Conservation (phyloP, 2,797 vertebrate genomes). For the Periophthalmus magnuspinnatus region DNA sequence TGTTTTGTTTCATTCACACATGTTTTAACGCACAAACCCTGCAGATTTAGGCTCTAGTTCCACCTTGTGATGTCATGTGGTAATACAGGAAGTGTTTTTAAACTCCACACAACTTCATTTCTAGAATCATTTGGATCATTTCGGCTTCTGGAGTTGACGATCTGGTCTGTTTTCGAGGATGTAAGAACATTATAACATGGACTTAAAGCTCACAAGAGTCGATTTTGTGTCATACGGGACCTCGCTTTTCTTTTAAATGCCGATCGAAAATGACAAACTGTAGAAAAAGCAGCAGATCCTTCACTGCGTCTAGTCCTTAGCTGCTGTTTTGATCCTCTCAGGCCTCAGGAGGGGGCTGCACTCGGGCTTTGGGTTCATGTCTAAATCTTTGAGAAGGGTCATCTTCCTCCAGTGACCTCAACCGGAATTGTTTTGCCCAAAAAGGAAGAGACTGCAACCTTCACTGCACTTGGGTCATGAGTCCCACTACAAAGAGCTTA, state of each 20-base stretch:
- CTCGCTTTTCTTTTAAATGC: constrained; percentile 27
- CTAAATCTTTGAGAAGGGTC: constrained; percentile 57
- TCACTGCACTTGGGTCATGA: constrained; percentile 65
- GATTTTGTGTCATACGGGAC: too few relatives aligned
- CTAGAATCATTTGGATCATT: too few relatives aligned
- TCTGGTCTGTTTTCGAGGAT: too few relatives aligned
- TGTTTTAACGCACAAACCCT: too few relatives aligned
- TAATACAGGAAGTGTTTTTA: too few relatives aligned
- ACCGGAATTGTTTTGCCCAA: constrained; percentile 60
- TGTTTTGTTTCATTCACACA: too few relatives aligned
- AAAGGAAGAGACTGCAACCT: constrained; percentile 74
- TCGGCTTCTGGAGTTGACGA: too few relatives aligned
- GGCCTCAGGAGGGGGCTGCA: constrained; percentile 12
- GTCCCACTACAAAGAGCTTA: constrained; percentile 68
- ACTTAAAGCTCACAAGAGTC: too few relatives aligned
- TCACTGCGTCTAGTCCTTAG: constrained; percentile 11
- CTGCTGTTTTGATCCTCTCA: constrained; percentile 27
- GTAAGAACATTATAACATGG: too few relatives aligned
- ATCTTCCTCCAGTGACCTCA: constrained; percentile 59
- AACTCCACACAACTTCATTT: too few relatives aligned
- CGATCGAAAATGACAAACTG: constrained; percentile 30
- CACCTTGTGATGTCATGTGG: too few relatives aligned
- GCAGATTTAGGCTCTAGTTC: too few relatives aligned
- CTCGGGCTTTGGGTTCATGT: constrained; percentile 65
- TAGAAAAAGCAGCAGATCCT: neutral